A percentile compares a stretch with the other conserved stretches of the same genome.
phyloP scores from a whole-genome alignment of 2,797 vertebrate genomes.

The Natrix natrix region DNA sequence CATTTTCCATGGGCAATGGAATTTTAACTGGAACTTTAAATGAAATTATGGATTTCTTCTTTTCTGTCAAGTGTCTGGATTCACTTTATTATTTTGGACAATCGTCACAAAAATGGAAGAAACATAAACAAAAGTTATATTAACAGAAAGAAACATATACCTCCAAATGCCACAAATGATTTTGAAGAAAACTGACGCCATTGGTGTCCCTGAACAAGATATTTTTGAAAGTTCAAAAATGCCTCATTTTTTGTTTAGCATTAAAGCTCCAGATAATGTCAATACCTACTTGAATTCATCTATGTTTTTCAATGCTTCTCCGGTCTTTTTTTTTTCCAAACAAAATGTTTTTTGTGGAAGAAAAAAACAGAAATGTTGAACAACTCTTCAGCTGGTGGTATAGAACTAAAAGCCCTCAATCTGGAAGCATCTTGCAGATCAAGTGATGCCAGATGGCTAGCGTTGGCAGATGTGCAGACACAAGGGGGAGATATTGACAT shows the following conservation, averaged over 20 bases:
- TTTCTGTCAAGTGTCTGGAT: background rate
- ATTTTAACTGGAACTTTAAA: background rate
- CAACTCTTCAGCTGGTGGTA: background rate
- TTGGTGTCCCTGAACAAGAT: background rate
- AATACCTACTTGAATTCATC: background rate
- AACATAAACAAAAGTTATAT: background rate
- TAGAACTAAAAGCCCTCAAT: background rate
- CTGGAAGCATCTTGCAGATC: background rate
- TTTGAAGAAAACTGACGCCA: background rate
- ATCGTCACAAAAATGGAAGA: background rate
- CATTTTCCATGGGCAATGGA: background rate
- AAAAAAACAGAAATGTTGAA: background rate
- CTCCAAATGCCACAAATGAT: background rate
- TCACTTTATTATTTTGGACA: background rate
- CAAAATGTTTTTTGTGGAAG: background rate
- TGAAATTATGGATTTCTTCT: background rate
- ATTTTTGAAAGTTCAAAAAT: background rate
- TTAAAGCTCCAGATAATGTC: background rate
- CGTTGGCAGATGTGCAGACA: background rate
- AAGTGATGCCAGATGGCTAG: background rate
- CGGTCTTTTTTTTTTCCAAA: background rate
- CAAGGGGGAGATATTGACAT: background rate
- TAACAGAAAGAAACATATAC: background rate
- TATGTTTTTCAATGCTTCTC: background rate
- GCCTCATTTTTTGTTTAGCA: background rate